Conservation (phyloP, 2,797 vertebrate species). For the Bryconaethiops microstoma region DNA sequence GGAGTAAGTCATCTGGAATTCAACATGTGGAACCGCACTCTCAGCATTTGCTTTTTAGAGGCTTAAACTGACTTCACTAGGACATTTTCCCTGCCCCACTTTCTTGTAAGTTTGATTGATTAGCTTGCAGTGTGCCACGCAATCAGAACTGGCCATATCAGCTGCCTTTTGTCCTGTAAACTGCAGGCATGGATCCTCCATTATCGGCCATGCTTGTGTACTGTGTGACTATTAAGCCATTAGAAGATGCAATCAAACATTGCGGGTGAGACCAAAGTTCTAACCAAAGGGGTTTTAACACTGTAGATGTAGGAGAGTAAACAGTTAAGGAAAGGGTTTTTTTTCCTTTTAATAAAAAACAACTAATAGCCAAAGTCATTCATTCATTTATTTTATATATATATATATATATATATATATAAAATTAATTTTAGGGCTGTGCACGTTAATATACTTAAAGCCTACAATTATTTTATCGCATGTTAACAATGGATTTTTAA, state of each 20-base stretch:
- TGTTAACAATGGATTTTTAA: too few species aligned
- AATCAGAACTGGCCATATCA: conserved; percentile 12
- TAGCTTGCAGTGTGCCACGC: conserved; percentile 9
- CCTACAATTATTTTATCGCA: too few species aligned
- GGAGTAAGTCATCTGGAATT: conserved; percentile 5
- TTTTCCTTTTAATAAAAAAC: background rate
- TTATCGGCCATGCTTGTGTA: conserved; percentile 12
- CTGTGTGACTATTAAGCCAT: conserved; percentile 10
- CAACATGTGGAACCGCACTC: conserved; percentile 1
- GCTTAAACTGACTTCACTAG: background rate
- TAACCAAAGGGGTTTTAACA: background rate
- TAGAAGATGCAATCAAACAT: conserved; percentile 13
- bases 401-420: too few species aligned
- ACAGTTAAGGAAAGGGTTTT: background rate
- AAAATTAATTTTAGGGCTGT: too few species aligned
- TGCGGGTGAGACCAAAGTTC: conserved; percentile 10
- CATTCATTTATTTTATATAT: too few species aligned
- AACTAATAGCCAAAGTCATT: background rate
- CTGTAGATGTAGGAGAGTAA: background rate
- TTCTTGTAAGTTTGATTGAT: background rate
- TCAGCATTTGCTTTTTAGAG: conserved; percentile 32
- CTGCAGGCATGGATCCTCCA: background rate
- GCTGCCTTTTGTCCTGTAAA: conserved; percentile 22
- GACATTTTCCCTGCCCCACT: background rate
- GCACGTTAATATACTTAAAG: too few species aligned